Conservation (phyloP, 2,797 vertebrate species). For the Ataeniobius toweri region DNA sequence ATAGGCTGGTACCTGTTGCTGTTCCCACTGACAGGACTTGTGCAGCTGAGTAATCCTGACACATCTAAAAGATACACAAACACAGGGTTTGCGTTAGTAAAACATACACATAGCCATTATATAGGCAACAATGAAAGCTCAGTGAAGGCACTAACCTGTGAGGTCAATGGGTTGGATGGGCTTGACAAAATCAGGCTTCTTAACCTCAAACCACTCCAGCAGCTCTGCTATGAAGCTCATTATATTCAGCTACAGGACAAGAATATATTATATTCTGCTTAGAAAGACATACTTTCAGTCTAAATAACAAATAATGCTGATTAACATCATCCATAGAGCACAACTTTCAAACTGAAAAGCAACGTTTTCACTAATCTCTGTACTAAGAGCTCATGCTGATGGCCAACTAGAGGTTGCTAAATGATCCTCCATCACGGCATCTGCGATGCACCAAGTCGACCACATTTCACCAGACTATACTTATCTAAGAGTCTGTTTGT, state of each 20-base stretch:
- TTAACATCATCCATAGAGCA: neutral
- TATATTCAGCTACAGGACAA: slow-evolving; percentile 83
- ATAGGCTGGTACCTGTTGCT: slow-evolving; percentile 73
- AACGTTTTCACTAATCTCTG: neutral
- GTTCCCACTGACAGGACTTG: slow-evolving; percentile 78
- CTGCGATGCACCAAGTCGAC: neutral
- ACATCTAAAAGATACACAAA: slow-evolving; percentile 69
- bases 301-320: neutral
- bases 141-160: slow-evolving; percentile 64
- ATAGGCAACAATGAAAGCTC: neutral
- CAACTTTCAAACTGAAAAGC: neutral
- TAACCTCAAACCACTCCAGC: slow-evolving; percentile 87
- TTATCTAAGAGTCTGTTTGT: neutral
- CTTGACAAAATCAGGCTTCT: slow-evolving; percentile 87
- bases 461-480: neutral
- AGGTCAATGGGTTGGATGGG: slow-evolving; percentile 81
- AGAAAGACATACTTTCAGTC: neutral
- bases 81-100: neutral
- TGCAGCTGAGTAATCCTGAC: slow-evolving; percentile 75
- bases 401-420: slow-evolving; percentile 2
- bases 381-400: neutral
- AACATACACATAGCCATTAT: neutral
- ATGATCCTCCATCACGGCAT: neutral
- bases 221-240: slow-evolving; percentile 88
- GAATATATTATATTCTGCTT: neutral